A percentile compares a stretch with the other conserved stretches of the same genome.
These are phyloP conservation scores for Choristoneura rosaceana DNA, from an alignment of 2,888 invertebrate genomes.

Conservation along the genomic window DNA sequence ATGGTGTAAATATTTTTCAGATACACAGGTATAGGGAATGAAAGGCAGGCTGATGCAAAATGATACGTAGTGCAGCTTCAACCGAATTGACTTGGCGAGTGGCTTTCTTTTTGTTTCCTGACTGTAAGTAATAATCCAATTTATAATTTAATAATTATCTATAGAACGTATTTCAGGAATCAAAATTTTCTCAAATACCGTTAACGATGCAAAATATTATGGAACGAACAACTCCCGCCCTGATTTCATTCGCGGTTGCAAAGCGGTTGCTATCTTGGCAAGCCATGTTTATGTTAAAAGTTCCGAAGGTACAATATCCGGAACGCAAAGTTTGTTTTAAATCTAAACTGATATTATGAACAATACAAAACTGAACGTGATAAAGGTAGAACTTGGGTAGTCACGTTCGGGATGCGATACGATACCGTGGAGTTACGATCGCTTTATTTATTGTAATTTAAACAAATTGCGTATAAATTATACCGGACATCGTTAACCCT, in stretches of 20 bases:
- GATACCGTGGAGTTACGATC: slow-evolving; percentile 45
- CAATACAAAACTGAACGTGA: slow-evolving; percentile 65
- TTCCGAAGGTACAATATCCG: slow-evolving; percentile 60
- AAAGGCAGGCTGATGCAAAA: too few relatives aligned
- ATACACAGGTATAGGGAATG: background rate
- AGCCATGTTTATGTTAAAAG: slow-evolving; percentile 69
- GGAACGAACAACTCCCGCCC: background rate
- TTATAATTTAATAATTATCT: background rate
- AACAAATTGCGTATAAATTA: slow-evolving; percentile 40
- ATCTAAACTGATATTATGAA: slow-evolving; percentile 61
- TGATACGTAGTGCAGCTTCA: too few relatives aligned
- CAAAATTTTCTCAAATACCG: background rate
- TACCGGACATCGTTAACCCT: slow-evolving; percentile 38
- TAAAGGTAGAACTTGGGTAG: slow-evolving; percentile 55
- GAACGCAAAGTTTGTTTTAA: slow-evolving; percentile 61
- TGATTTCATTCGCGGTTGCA: slow-evolving; percentile 18
- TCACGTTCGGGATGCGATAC: slow-evolving; percentile 48
- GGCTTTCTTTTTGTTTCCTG: too few relatives aligned
- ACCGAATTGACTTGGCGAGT: too few relatives aligned
- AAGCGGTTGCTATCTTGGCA: slow-evolving; percentile 48
- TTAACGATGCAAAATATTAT: slow-evolving; percentile 4
- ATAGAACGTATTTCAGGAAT: background rate
- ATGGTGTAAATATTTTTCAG: background rate
- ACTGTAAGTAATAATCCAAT: background rate
- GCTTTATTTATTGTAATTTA: slow-evolving; percentile 44